Conservation (phyloP, 2,797 vertebrate species). For the Dendrocincla tyrannina region DNA sequence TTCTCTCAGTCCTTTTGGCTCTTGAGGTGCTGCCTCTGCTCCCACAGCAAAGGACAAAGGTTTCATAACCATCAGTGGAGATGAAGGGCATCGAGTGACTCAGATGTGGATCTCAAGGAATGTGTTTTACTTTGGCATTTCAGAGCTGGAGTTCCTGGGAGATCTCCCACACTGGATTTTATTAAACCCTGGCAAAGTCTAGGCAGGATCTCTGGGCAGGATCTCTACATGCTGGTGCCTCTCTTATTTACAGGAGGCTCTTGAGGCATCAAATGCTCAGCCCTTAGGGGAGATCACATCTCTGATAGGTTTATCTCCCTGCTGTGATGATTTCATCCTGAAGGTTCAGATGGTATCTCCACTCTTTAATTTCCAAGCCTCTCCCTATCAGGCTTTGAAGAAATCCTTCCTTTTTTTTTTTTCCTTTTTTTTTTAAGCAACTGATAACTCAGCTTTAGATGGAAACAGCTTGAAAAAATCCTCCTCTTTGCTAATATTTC, state of each 20-base stretch:
- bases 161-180: slow-evolving; percentile 13
- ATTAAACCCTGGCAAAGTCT: not conserved
- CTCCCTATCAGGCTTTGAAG: slow-evolving; percentile 54
- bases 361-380: slow-evolving; percentile 56
- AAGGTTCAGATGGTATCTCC: slow-evolving; percentile 51
- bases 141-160: not conserved
- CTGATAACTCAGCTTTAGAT: not conserved
- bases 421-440: rapidly evolving
- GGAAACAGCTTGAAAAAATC: not conserved
- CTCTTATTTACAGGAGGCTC: not conserved
- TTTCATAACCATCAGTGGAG: not conserved
- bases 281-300: slow-evolving; percentile 36
- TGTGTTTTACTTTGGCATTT: not conserved
- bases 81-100: not conserved
- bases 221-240: not conserved
- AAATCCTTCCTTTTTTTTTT: not conserved
- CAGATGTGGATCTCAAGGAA: slow-evolving; percentile 5
- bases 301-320: slow-evolving; percentile 37
- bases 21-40: not conserved
- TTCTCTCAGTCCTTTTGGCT: not conserved
- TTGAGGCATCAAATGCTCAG: slow-evolving; percentile 43
- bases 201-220: not conserved
- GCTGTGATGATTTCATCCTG: slow-evolving; percentile 60
- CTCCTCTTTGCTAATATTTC: not conserved
- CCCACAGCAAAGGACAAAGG: not conserved